Conservation (phyloP, 2,113 vertebrate genomes). For the Crotalus tigris region DNA sequence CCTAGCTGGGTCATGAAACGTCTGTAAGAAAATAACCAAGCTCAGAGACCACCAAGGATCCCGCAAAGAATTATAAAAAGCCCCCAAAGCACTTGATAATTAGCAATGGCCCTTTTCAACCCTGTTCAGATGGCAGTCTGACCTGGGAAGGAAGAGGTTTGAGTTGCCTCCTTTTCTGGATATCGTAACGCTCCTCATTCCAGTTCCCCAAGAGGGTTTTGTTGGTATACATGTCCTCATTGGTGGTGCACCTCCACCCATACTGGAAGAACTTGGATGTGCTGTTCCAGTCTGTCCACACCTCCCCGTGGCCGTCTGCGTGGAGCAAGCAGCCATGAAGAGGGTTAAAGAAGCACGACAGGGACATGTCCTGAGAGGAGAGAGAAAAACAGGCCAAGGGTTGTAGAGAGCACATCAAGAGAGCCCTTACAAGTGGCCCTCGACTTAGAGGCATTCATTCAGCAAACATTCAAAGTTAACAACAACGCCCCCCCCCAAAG, state of each 20-base stretch:
- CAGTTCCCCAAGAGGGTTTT: conserved; percentile 71
- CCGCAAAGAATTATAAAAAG: not conserved
- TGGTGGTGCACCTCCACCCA: conserved; percentile 72
- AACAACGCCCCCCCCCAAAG: not conserved
- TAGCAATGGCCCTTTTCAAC: no score
- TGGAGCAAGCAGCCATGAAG: conserved; percentile 57
- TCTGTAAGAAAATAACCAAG: no score
- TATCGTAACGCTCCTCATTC: conserved; percentile 68
- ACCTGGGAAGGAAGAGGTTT: conserved; percentile 72
- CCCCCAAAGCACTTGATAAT: not conserved
- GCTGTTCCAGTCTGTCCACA: conserved; percentile 63
- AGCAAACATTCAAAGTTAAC: not conserved
- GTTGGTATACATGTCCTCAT: conserved; percentile 62
- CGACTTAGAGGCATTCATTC: not conserved
- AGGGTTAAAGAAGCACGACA: conserved; percentile 38
- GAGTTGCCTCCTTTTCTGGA: conserved; percentile 48
- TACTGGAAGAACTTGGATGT: conserved; percentile 66
- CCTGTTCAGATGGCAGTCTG: not conserved
- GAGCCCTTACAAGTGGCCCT: not conserved
- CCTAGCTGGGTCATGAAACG: no score
- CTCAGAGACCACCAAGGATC: no score
- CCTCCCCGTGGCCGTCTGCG: conserved; percentile 67
- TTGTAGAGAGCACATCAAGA: not conserved
- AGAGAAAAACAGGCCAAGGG: not conserved
- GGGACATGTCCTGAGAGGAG: conserved; percentile 40